Evolutionary conservation across 1,140 invertebrate genomes (phyloP).

Genomic region (Drosophila navojoa): DNA sequence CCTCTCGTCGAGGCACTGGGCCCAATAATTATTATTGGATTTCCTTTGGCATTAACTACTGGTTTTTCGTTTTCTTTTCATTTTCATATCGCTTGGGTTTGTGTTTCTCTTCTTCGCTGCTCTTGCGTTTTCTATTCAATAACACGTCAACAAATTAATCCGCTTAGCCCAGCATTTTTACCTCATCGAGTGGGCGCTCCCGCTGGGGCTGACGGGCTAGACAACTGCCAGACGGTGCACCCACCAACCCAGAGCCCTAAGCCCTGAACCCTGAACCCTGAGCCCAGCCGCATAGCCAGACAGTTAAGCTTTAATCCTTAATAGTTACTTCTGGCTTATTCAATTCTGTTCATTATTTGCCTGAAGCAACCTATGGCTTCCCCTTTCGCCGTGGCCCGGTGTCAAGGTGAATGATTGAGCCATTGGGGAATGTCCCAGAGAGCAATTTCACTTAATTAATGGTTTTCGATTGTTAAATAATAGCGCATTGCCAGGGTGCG

Average conservation of each 20-base stretch:
- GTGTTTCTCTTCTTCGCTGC: conserved; percentile 25
- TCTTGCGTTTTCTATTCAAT: conserved; percentile 46
- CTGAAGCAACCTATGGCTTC: conserved; percentile 61
- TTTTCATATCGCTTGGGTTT: conserved; percentile 1
- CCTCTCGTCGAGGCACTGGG: conserved; percentile 31
- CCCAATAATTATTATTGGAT: conserved; percentile 76
- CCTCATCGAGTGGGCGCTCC: conserved; percentile 39
- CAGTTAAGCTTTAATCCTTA: conserved; percentile 74
- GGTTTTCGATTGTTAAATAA: conserved; percentile 47
- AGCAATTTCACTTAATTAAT: conserved; percentile 58
- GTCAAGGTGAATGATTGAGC: conserved; percentile 66
- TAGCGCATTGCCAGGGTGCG: conserved; percentile 10
- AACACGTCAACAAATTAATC: conserved; percentile 77
- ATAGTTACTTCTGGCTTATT: conserved; percentile 47
- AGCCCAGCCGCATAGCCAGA: conserved; percentile 65
- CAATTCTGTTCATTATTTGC: background rate
- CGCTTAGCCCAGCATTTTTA: conserved; percentile 65
- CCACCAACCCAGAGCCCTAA: background rate
- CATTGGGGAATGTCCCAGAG: conserved; percentile 38
- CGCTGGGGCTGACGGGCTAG: conserved; percentile 59
- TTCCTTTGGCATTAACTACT: conserved; percentile 55
- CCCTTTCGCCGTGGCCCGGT: conserved; percentile 36
- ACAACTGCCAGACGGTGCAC: conserved; percentile 54
- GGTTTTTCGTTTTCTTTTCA: conserved; percentile 29
- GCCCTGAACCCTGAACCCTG: conserved; percentile 16